Conservation (phyloP, 2,797 vertebrate genomes). For the Zalophus californianus region DNA sequence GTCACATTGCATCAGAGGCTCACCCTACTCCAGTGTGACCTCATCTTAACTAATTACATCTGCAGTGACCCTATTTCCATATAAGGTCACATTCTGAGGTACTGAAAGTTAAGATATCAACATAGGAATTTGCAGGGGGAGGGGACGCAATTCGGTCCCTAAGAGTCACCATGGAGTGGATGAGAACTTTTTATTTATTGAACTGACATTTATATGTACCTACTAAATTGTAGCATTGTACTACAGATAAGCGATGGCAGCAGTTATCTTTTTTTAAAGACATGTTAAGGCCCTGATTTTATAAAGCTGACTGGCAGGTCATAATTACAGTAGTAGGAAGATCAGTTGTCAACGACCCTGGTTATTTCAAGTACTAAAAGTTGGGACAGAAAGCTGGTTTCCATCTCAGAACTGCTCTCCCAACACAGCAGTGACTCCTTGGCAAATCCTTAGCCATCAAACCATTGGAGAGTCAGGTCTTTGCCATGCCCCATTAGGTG, state of each 20-base stretch:
- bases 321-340: too few relatives aligned
- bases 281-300: neutral
- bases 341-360: rapidly evolving
- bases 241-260: too few relatives aligned
- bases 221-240: neutral
- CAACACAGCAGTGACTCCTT: neutral
- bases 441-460: rapidly evolving
- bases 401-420: neutral
- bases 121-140: neutral
- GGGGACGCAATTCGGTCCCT: rapidly evolving
- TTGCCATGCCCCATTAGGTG: neutral
- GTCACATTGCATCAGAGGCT: neutral
- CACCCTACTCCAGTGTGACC: neutral
- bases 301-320: neutral
- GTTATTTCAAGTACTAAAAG: neutral
- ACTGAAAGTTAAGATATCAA: neutral
- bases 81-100: neutral
- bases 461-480: neutral
- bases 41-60: neutral
- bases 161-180: neutral
- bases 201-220: neutral
- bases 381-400: neutral
- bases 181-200: neutral
- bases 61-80: neutral
- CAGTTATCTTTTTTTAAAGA: neutral